Evolutionary conservation across 2,113 vertebrate genomes (phyloP), one percentile per base, ranked within the genome.

Genomic region (Siphamia tubifer): DNA sequence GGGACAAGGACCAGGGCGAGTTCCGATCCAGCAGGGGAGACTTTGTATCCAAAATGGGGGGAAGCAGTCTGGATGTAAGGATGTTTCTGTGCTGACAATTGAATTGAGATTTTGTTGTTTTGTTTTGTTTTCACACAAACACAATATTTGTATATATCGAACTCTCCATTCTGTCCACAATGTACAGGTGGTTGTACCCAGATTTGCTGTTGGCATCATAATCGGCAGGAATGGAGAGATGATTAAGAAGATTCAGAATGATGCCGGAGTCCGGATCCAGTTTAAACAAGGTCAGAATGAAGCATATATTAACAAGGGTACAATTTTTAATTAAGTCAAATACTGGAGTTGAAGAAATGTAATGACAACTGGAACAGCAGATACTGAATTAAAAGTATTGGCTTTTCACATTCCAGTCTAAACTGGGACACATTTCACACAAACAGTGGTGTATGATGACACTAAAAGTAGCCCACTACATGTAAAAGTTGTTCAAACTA

Each of bases 181-280:
- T 12, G 2, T 45, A 5, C 72, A 99, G 98, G 96, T 99, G 48
- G 94, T 95, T 19, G 97, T 99, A 64, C 98, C 98, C 55, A 93
- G 98, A 79, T 98, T 96, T 88, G 97, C 97, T 8, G 97, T 99
- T 56, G 98, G 98, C 39, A 98, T 99, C 61, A 97, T 99, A 66
- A 99, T 99, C 60, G 97, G 98, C 90, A 95, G 96, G 87, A 99
- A 98, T 1, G 97, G 98, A 17, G 97, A 98, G 71, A 99, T 98
- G 98, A 98, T 99, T 81, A 99, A 97, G 86, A 99, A 98, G 93
- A 98, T 99, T 85, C 96, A 99, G 86, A 99, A 95, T 5, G 98
- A 99, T 58, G 96, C 97, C 2, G 96, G 96, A 4, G 98, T 99
- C 88, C 93, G 97, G 90, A 97, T 99, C 90, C 98, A 99, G 89